Conservation (phyloP, 2,113 vertebrate species). For the Fukomys damarensis region DNA sequence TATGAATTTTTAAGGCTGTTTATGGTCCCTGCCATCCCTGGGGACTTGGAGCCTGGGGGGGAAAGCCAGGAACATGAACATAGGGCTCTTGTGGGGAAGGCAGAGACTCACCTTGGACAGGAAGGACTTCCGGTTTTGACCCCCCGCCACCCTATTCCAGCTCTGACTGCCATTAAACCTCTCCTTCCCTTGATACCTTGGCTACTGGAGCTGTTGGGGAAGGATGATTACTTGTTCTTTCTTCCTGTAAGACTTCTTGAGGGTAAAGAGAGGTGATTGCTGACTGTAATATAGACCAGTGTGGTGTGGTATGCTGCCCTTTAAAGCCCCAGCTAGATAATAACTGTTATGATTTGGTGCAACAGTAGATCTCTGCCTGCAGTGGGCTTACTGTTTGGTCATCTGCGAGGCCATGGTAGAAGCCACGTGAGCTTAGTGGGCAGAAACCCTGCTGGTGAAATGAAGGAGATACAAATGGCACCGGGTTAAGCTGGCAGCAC, state of each 20-base stretch:
- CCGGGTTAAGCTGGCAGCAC: not conserved
- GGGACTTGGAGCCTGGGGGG: not conserved
- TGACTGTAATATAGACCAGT: not conserved
- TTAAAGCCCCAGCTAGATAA: not conserved
- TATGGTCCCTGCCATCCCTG: not conserved
- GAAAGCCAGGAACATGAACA: accelerated
- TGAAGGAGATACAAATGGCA: not conserved
- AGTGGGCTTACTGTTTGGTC: not conserved
- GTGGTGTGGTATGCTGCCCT: accelerated
- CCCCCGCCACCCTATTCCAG: not conserved
- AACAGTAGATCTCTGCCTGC: not conserved
- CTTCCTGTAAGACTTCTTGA: not conserved
- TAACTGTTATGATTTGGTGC: not conserved
- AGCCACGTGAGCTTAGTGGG: not conserved
- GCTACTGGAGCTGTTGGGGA: not conserved
- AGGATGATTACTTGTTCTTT: not conserved
- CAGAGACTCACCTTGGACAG: accelerated
- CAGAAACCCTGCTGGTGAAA: not conserved
- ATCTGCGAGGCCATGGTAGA: not conserved
- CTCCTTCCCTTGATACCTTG: not conserved
- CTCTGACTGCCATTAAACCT: not conserved
- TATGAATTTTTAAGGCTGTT: not conserved
- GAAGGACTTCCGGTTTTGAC: not conserved
- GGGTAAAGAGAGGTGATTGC: not conserved
- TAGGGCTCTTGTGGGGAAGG: not conserved